Base-by-base conservation (phyloP, 1,140 invertebrate genomes). In the Drosophila bocki region DNA sequence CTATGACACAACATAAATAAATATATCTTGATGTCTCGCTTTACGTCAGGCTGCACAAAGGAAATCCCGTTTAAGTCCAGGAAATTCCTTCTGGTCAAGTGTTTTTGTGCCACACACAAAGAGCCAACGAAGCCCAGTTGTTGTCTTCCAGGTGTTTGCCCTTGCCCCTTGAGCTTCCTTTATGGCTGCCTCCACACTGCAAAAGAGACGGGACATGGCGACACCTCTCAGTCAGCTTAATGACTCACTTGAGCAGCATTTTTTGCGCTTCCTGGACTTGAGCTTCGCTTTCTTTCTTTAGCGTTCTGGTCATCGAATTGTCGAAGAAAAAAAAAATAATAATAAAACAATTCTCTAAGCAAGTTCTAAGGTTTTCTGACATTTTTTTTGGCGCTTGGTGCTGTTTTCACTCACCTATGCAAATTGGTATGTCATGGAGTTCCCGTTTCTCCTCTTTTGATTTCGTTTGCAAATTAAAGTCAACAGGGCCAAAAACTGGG, bases 371-470 rank as follows among this genome's bases (percentile, higher is more conserved):
- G 7, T 60, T 48, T 57, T 45, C 51, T 22, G 17, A 5, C n/a
- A 2, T 35, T 53, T 37, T 3, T n/a, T 15, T 22, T 29, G 2
- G 1, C n/a, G 22, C 22, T 22, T 22, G 7, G n/a, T 4, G 22
- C 15, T 11, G 29, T 65, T 48, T 75, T 51, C 51, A 13, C 50
- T 78, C 51, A 69, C 67, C 67, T 78, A 82, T 87, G 80, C 83
- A 82, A 87, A 87, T 87, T 87, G 65, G 82, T 71, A 74, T 82
- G 64, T 63, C 83, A 78, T 77, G 80, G 70, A 56, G 67, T 69
- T 51, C 32, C 47, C 61, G 48, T 67, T 54, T 67, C 48, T 32
- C 13, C 45, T 2, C 12, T 33, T 41, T 72, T 42, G 32, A 33
- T 72, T 60, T 71, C 37, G 37, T 37, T 72, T 71, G 67, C 67